Evolutionary conservation across 2,888 invertebrate species (phyloP), one percentile per base, ranked within the genome.

Genomic region (Apocheima hispidaria): DNA sequence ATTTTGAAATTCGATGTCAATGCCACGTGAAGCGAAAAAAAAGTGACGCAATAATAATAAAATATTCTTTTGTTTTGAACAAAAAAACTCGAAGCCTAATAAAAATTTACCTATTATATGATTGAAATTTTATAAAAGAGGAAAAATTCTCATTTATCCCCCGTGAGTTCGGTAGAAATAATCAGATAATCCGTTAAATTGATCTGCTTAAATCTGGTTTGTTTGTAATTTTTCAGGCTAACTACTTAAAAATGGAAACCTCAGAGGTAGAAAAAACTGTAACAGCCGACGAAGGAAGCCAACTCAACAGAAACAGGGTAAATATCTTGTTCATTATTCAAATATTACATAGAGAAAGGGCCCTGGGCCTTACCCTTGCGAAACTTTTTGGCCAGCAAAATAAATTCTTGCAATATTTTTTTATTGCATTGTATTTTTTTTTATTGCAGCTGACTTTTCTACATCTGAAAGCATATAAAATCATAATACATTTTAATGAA

Each of bases 291-390:
- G 90, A 90, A 20, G 75, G 74, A 36, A 77, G 66, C 35, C 78
- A 83, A 58, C 82, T 90, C 10, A 85, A 72, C 56, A 86, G 92
- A 43, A 90, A 85, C 69, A 82, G 92, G 78, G 92, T 92, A 67
- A 81, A 76, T 73, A 60, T 10, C 4, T 50, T 18, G 21, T 36
- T 41, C 1, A 12, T n/a, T n/a, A n/a, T 26, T 26, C 16, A 7
- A 46, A 20, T 16, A 43, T n/a, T 14, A 10, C 16, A 16, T 38
- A 49, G 49, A 52, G 16, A 3, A 28, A 28, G 16, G 30, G 54
- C n/a, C 51, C 30, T 2, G 55, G 12, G 0, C 21, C 0, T 0
- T 38, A 35, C 0, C 58, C 58, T 59, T 59, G 63, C 23, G 48
- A 20, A 23, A 59, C 26, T 46, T n/a, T n/a, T n/a, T n/a, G n/a